Evolutionary conservation across 2,797 vertebrate genomes (phyloP), one percentile per base, ranked within the genome.

Genomic region (Balearica regulorum): DNA sequence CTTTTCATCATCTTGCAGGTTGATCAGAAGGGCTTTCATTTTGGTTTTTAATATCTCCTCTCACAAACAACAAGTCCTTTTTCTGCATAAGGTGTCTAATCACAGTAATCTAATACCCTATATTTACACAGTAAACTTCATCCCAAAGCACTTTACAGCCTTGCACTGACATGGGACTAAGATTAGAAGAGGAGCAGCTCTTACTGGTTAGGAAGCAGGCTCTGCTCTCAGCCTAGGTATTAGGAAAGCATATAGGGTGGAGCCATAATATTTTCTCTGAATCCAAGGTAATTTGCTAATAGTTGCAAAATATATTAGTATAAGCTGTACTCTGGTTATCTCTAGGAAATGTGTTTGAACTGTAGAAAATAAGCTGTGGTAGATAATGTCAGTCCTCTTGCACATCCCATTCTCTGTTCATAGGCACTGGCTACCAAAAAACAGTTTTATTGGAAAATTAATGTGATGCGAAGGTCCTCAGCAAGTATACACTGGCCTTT

Each of bases 281-380:
- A 94, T 82, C 25, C 68, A 97, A 86, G 73, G 29, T 41, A 90
- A 39, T 85, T 93, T 94, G 28, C 61, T 71, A 35, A 51, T 82
- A 66, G 15, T 61, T 92, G 41, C 55, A 90, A 92, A 94, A 72
- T 78, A 69, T 12, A 83, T 51, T 75, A 39, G n/a, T 84, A 11
- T 88, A 83, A 90, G 21, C 39, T 82, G 39, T 73, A n/a, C 44
- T 82, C 70, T 87, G 22, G 73, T 87, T 90, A 81, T 64, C 44
- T 94, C 76, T 78, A 83, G 65, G 83, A 83, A 83, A 77, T 54
- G 6, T 76, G 41, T 72, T 78, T 55, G 15, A 78, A 58, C 19
- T 75, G 64, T 43, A 8, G 29, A 82, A 72, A 79, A 61, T 31
- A 58, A 91, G 24, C 18, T 39, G 24, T 46, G 33, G 24, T 39